Conservation (phyloP, 2,113 vertebrate genomes). For the Oryzias curvinotus region DNA sequence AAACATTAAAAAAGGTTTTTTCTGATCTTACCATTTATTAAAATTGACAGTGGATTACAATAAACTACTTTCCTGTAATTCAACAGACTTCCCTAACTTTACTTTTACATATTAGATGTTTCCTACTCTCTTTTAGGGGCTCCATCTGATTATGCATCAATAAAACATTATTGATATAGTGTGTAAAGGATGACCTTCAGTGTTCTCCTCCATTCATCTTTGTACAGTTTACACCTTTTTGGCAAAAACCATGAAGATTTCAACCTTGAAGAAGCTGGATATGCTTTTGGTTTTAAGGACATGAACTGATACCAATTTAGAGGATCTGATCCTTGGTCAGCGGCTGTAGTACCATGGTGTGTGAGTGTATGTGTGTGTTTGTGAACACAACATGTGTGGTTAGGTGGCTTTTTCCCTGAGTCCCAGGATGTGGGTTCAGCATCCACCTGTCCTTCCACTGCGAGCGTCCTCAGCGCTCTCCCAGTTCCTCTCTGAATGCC, state of each 20-base stretch:
- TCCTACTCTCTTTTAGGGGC: background rate
- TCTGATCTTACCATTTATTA: background rate
- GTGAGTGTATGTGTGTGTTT: slow-evolving; percentile 21
- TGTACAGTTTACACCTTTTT: background rate
- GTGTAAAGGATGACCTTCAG: background rate
- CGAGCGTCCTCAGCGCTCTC: slow-evolving; percentile 50
- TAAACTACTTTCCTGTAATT: slow-evolving; percentile 36
- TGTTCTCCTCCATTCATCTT: background rate
- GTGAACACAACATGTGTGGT: slow-evolving; percentile 51
- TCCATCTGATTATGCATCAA: background rate
- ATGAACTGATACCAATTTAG: slow-evolving; percentile 80
- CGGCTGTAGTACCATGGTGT: slow-evolving; percentile 41
- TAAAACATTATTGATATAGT: too few species aligned
- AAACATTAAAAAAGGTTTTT: background rate
- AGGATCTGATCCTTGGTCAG: slow-evolving; percentile 72
- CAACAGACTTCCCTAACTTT: slow-evolving; percentile 36
- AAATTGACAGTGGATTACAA: slow-evolving; percentile 16
- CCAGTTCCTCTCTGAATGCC: slow-evolving; percentile 74
- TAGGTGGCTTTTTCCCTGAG: slow-evolving; percentile 65
- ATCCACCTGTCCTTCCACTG: slow-evolving; percentile 73
- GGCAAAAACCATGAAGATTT: background rate
- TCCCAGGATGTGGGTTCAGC: slow-evolving; percentile 70
- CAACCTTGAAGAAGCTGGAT: slow-evolving; percentile 4
- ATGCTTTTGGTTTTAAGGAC: slow-evolving; percentile 34
- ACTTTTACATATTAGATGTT: slow-evolving; percentile 27